Conservation (phyloP, 2,888 invertebrate species). For the Mantis religiosa region DNA sequence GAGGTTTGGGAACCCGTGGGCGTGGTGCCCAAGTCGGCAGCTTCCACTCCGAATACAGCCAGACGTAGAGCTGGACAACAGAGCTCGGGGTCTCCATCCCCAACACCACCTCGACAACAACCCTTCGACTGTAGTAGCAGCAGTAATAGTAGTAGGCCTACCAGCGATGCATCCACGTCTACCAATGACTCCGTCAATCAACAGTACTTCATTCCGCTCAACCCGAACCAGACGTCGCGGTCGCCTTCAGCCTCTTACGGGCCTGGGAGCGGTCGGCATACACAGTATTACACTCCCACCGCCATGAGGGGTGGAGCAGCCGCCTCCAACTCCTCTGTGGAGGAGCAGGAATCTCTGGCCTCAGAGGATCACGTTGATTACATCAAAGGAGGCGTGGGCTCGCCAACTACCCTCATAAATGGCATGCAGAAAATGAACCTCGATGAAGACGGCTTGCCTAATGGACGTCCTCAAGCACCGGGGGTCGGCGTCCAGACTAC, state of each 20-base stretch:
- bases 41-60: background rate
- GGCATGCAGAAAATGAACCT: constrained; percentile 20
- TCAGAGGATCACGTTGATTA: constrained; percentile 24
- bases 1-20: constrained; percentile 59
- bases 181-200: constrained; percentile 13
- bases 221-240: constrained; percentile 2
- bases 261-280: background rate
- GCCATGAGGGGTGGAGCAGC: constrained; percentile 25
- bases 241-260: background rate
- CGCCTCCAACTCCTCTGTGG: constrained; percentile 12
- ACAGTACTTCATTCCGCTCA: constrained; percentile 13
- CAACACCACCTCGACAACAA: background rate
- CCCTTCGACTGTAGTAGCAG: constrained; percentile 6
- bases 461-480: background rate
- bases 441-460: background rate
- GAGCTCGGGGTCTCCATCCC: background rate
- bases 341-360: background rate
- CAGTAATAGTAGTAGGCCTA: constrained; percentile 12
- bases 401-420: constrained; percentile 13
- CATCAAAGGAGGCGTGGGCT: background rate
- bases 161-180: constrained; percentile 23
- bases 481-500: constrained; percentile 28
- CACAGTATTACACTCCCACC: constrained; percentile 21
- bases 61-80: background rate
- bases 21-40: background rate